Percentiles rank a stretch among this genome's conserved stretches.
Evolutionary conservation across 2,888 invertebrate species (phyloP).

Genomic region (Allophyes oxyacanthae): DNA sequence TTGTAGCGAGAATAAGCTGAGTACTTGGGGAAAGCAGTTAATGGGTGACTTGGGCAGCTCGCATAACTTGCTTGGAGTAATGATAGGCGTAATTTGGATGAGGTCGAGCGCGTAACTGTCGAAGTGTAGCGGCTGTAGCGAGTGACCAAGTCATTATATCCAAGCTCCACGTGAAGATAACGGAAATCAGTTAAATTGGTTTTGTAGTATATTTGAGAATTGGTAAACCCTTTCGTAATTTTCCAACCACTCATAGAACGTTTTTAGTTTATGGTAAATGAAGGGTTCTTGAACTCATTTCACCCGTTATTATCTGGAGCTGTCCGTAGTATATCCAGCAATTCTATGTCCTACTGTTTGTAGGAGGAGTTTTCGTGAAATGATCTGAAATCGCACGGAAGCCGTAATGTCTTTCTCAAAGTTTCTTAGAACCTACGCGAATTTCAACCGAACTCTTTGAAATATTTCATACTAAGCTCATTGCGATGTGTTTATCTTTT

Average conservation of each 20-base stretch:
- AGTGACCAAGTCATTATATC: slow-evolving; percentile 17
- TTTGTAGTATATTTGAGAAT: too few relatives aligned
- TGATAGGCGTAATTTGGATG: slow-evolving; percentile 40
- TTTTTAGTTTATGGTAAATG: too few relatives aligned
- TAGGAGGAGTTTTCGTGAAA: not conserved
- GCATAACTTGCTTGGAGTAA: slow-evolving; percentile 31
- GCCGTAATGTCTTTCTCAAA: slow-evolving; percentile 23
- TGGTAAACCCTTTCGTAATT: too few relatives aligned
- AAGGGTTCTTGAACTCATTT: too few relatives aligned
- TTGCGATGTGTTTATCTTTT: slow-evolving; percentile 24
- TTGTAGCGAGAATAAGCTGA: slow-evolving; percentile 55
- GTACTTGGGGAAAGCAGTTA: slow-evolving; percentile 70
- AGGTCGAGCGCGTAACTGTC: slow-evolving; percentile 32
- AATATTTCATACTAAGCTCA: slow-evolving; percentile 33
- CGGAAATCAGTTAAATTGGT: not conserved
- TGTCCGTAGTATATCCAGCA: too few relatives aligned
- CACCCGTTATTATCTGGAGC: too few relatives aligned
- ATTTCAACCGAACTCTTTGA: slow-evolving; percentile 23
- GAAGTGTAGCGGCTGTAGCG: slow-evolving; percentile 20
- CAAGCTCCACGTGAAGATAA: not conserved
- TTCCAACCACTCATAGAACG: too few relatives aligned
- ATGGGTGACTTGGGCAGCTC: slow-evolving; percentile 61
- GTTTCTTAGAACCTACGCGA: slow-evolving; percentile 31
- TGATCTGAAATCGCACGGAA: slow-evolving; percentile 15
- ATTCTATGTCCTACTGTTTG: too few relatives aligned